A percentile compares a stretch with the other conserved stretches of the same genome.
phyloP scores from a whole-genome alignment of 2,797 vertebrate species.

The Diceros bicornis region DNA sequence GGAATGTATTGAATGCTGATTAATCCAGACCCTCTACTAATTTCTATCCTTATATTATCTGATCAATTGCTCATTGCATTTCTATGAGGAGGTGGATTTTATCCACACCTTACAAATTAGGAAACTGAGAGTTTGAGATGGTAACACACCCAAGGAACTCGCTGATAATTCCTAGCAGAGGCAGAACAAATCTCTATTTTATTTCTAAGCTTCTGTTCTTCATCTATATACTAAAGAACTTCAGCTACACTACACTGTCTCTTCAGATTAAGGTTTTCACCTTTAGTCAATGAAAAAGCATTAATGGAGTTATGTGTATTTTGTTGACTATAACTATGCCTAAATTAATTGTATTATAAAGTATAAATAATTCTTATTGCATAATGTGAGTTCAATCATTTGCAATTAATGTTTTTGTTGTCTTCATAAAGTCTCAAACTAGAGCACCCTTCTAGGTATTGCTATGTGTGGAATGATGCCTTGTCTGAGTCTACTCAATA shows the following conservation, averaged over 20 bases:
- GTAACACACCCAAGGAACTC: background rate
- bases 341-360: background rate
- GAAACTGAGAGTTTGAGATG: slow-evolving; percentile 5
- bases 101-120: background rate
- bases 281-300: background rate
- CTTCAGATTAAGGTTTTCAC: background rate
- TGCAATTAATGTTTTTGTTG: background rate
- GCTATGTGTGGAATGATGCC: background rate
- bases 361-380: slow-evolving; percentile 12
- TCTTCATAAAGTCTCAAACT: slow-evolving; percentile 16
- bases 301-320: background rate
- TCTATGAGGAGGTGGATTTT: background rate
- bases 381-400: background rate
- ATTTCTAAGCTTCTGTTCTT: background rate
- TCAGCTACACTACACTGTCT: background rate
- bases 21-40: background rate
- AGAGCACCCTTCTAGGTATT: background rate
- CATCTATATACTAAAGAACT: background rate
- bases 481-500: background rate
- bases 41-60: background rate
- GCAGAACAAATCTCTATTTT: background rate
- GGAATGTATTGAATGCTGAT: background rate
- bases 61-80: background rate
- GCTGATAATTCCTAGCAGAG: background rate
- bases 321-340: background rate